Percentiles rank a stretch among this genome's conserved stretches.
Conservation (phyloP, 2,888 invertebrate genomes). For the Formica aserva region DNA sequence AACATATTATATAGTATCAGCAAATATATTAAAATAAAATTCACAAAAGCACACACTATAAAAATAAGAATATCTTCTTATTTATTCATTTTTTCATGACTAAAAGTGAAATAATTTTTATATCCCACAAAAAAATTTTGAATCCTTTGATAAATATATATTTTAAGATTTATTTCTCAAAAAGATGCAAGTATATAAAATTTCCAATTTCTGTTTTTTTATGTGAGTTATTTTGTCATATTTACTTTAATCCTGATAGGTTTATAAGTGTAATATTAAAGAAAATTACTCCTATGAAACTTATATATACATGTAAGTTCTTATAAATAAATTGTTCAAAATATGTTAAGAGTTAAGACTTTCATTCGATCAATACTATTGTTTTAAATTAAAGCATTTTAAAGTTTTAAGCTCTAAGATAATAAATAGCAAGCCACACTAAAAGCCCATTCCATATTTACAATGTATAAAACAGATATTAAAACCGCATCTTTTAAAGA, state of each 20-base stretch:
- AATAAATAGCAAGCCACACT: slow-evolving; percentile 36
- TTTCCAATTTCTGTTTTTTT: background rate
- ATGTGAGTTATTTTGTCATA: background rate
- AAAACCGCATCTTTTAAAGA: background rate
- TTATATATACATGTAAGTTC: background rate
- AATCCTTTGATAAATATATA: background rate
- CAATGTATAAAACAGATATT: slow-evolving; percentile 20
- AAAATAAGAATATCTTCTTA: background rate
- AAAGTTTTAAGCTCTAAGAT: slow-evolving; percentile 21
- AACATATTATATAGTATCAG: background rate
- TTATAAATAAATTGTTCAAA: slow-evolving; percentile 1
- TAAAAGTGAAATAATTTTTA: slow-evolving; percentile 5
- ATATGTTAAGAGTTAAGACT: slow-evolving; percentile 17
- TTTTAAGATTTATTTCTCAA: background rate
- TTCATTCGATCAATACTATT: background rate
- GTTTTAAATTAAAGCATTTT: slow-evolving; percentile 36
- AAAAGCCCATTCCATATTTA: slow-evolving; percentile 40
- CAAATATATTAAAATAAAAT: background rate
- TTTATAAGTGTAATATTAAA: slow-evolving; percentile 9
- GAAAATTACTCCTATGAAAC: background rate
- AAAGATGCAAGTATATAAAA: background rate
- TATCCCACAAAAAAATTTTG: background rate
- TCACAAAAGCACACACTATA: background rate
- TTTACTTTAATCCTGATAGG: background rate
- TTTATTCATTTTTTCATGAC: background rate